Evolutionary conservation across 2,113 vertebrate genomes (phyloP).

Genomic region (Benitochromis conjunctus): DNA sequence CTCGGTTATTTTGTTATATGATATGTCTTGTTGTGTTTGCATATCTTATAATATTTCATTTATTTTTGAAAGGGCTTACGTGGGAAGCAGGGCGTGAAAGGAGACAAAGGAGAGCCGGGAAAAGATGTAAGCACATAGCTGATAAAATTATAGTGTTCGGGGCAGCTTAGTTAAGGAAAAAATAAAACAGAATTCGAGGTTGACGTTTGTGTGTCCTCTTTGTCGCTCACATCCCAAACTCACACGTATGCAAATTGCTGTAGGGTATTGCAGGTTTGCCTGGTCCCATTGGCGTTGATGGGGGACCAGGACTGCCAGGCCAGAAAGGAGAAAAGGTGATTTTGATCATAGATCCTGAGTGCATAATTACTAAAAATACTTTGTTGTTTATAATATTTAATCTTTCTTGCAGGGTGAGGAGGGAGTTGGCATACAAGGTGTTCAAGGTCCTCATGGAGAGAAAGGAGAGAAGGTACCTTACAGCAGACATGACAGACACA

Average conservation of each 20-base stretch:
- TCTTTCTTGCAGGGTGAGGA: constrained; percentile 71
- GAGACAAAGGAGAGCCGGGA: constrained; percentile 79
- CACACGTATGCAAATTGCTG: background rate
- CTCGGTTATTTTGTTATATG: background rate
- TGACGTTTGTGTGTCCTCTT: background rate
- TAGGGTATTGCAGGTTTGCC: constrained; percentile 80
- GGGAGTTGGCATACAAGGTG: constrained; percentile 76
- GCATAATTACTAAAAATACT: background rate
- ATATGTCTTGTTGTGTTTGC: background rate
- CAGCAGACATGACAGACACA: background rate
- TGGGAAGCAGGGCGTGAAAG: constrained; percentile 80
- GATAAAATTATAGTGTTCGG: background rate
- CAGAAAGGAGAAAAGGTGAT: constrained; percentile 79
- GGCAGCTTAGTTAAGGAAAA: background rate
- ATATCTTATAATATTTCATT: background rate
- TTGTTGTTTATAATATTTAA: background rate
- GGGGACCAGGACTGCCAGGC: constrained; percentile 74
- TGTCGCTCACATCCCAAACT: background rate
- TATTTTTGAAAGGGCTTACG: constrained; percentile 77
- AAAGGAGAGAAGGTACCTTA: constrained; percentile 76
- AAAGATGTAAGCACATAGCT: constrained; percentile 70
- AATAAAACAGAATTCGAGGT: background rate
- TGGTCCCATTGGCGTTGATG: constrained; percentile 80
- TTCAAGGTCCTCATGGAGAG: constrained; percentile 70
- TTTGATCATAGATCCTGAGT: background rate